Conservation (phyloP, 1,140 invertebrate genomes). For the Lordiphosa stackelbergi region DNA sequence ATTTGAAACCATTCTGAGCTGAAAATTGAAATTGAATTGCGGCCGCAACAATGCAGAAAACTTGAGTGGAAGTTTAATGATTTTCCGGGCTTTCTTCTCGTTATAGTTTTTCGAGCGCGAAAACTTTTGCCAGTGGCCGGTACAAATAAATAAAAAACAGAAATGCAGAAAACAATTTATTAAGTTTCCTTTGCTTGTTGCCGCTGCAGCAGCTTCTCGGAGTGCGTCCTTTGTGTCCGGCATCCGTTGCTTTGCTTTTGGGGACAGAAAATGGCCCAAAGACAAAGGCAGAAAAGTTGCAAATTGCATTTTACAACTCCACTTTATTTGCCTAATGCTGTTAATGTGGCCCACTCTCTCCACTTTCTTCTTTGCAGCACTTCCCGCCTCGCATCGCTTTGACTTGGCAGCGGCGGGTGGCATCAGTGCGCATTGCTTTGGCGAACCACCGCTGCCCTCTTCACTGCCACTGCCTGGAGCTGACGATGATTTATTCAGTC, state of each 20-base stretch:
- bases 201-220: conserved; percentile 33
- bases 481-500: conserved; percentile 89
- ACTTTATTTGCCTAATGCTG: conserved; percentile 68
- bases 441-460: conserved; percentile 82
- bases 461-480: conserved; percentile 84
- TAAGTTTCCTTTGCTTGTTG: conserved; percentile 49
- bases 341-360: conserved; percentile 28
- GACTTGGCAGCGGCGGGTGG: conserved; percentile 78
- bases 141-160: conserved; percentile 51
- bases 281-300: conserved; percentile 60
- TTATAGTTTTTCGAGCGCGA: conserved; percentile 15
- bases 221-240: conserved; percentile 19
- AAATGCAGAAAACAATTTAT: conserved; percentile 62
- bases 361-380: conserved; percentile 58
- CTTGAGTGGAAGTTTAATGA: conserved; percentile 6
- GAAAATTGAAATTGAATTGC: conserved; percentile 13
- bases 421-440: conserved; percentile 80
- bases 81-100: conserved; percentile 2
- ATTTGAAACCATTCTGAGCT: conserved; percentile 1
- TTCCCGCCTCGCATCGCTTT: conserved; percentile 79
- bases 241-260: conserved; percentile 35
- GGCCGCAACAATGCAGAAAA: conserved; percentile 13
- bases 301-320: conserved; percentile 63
- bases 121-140: conserved; percentile 38
- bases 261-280: conserved; percentile 33